Conservation (phyloP, 2,888 invertebrate species). For the Nemotelus pantherinus region DNA sequence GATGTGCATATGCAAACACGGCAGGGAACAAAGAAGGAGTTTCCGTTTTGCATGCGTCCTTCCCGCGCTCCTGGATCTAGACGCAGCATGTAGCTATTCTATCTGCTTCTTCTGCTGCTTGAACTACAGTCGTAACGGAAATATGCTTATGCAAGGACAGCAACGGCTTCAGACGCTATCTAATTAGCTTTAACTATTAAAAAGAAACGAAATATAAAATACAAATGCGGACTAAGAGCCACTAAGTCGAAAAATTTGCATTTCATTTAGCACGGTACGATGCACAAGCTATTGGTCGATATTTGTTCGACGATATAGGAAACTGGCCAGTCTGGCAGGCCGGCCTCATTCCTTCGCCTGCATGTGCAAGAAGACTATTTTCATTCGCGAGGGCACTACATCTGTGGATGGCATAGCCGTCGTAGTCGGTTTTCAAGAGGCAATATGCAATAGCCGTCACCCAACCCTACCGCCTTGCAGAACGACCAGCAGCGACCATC, state of each 20-base stretch:
- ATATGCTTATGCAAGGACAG: conserved; percentile 46
- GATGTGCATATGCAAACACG: conserved; percentile 46
- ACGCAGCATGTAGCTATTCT: background rate
- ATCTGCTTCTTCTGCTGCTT: background rate
- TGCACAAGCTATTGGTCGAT: conserved; percentile 5
- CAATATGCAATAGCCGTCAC: background rate
- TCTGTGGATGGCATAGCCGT: conserved; percentile 39
- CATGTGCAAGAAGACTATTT: conserved; percentile 43
- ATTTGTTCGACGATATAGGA: conserved; percentile 40
- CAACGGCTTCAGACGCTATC: conserved; percentile 47
- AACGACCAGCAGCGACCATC: background rate
- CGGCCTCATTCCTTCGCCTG: conserved; percentile 30
- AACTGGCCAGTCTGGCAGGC: conserved; percentile 9
- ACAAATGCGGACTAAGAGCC: background rate
- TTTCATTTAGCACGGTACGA: conserved; percentile 33
- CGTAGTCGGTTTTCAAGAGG: conserved; percentile 16
- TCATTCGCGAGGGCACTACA: conserved; percentile 46
- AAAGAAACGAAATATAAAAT: background rate
- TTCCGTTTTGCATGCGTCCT: conserved; percentile 43
- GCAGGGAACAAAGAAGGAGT: conserved; percentile 46
- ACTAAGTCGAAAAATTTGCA: conserved; percentile 44
- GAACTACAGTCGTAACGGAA: conserved; percentile 18
- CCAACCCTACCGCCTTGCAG: background rate
- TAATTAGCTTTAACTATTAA: conserved; percentile 50
- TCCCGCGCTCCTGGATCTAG: conserved; percentile 7